Conservation (phyloP, 2,113 vertebrate species). For the Pica pica region DNA sequence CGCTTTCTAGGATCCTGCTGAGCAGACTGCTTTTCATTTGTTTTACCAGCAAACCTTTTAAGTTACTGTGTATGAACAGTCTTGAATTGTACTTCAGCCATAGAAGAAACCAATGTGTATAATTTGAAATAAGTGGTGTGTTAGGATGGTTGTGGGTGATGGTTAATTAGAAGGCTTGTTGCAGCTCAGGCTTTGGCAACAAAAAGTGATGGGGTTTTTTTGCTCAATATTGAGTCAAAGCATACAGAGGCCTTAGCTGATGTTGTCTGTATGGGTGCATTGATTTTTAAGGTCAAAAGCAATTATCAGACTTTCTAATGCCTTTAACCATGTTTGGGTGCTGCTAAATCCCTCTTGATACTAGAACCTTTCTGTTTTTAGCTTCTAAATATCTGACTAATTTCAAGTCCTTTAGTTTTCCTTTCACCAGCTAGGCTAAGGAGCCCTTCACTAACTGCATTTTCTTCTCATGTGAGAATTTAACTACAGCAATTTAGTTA, state of each 20-base stretch:
- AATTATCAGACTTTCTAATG: background rate
- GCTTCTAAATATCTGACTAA: background rate
- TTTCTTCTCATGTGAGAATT: background rate
- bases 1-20: background rate
- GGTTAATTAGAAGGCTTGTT: background rate
- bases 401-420: background rate
- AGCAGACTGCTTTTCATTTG: background rate
- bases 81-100: background rate
- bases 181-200: background rate
- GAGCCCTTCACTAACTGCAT: background rate
- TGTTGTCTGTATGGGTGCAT: background rate
- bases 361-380: background rate
- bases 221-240: background rate
- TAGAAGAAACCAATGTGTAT: background rate
- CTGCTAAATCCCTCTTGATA: background rate
- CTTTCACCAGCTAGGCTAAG: background rate
- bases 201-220: background rate
- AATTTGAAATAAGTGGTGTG: background rate
- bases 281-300: background rate
- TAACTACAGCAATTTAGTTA: background rate
- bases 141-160: background rate
- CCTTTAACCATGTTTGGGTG: background rate
- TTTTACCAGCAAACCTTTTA: background rate
- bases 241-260: background rate
- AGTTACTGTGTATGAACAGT: background rate